A percentile compares a stretch with the other conserved stretches of the same genome.
phyloP scores from a whole-genome alignment of 2,888 invertebrate species.

The Lottia scabra region DNA sequence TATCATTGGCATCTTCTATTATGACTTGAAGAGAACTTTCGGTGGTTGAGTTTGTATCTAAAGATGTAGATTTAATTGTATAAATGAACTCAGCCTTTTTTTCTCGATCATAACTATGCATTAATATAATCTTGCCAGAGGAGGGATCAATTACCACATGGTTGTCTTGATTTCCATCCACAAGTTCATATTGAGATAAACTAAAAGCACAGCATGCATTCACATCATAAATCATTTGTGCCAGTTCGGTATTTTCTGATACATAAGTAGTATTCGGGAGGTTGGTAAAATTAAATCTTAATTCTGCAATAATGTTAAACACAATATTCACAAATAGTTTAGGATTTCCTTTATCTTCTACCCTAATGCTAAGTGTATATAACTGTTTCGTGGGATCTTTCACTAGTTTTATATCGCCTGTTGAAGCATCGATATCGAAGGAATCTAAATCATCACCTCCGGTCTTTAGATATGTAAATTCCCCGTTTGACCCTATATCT shows the following conservation, averaged over 20 bases:
- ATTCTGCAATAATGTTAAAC: conserved; percentile 21
- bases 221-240: neutral
- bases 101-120: conserved; percentile 41
- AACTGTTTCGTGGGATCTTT: neutral
- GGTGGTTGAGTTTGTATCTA: conserved; percentile 30
- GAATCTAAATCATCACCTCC: conserved; percentile 21
- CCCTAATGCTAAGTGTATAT: conserved; percentile 1
- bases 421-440: conserved; percentile 33
- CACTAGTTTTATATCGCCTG: conserved; percentile 32
- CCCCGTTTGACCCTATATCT: conserved; percentile 11
- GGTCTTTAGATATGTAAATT: conserved; percentile 6
- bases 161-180: conserved; percentile 18
- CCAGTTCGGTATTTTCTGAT: conserved; percentile 6
- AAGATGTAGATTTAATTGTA: conserved; percentile 29
- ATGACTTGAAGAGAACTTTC: conserved; percentile 31
- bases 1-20: conserved; percentile 46
- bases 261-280: neutral
- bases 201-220: conserved; percentile 20
- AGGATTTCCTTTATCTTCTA: conserved; percentile 11
- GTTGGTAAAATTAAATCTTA: conserved; percentile 15
- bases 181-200: neutral
- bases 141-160: conserved; percentile 27
- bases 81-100: conserved; percentile 24
- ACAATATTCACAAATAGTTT: neutral
- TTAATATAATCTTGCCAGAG: conserved; percentile 35